Percentiles rank a stretch among this genome's conserved stretches.
Conservation (phyloP, 2,888 invertebrate species). For the Idaea biselata region DNA sequence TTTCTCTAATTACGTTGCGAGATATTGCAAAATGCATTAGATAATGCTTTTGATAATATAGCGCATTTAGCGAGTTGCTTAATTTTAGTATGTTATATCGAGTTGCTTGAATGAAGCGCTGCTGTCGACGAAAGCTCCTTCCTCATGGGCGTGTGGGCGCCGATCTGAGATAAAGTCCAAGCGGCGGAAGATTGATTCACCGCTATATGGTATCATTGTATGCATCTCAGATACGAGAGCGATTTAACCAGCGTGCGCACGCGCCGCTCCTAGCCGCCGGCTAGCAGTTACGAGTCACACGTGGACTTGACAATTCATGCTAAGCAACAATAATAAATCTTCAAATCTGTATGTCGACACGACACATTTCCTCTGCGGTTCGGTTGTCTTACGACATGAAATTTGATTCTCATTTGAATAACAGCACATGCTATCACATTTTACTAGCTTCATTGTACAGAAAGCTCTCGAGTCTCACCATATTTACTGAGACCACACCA, state of each 20-base stretch:
- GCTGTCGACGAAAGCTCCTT: constrained; percentile 51
- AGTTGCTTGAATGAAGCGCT: constrained; percentile 30
- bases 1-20: constrained; percentile 58
- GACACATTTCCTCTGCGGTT: constrained; percentile 53
- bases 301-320: constrained; percentile 56
- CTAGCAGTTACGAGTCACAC: constrained; percentile 35
- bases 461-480: constrained; percentile 42
- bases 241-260: constrained; percentile 55
- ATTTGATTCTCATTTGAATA: constrained; percentile 66
- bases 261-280: constrained; percentile 46
- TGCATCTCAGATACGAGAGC: constrained; percentile 60
- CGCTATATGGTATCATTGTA: constrained; percentile 59
- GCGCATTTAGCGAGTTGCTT: constrained; percentile 30
- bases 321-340: constrained; percentile 66
- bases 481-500: constrained; percentile 58
- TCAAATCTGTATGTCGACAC: constrained; percentile 53
- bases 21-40: constrained; percentile 45
- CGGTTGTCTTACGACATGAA: constrained; percentile 54
- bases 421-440: constrained; percentile 57
- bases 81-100: constrained; percentile 10
- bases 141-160: constrained; percentile 51
- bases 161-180: constrained; percentile 63
- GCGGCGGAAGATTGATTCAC: constrained; percentile 72
- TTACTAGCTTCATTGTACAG: constrained; percentile 49
- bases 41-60: constrained; percentile 32